phyloP scores from a whole-genome alignment of 2,113 vertebrate genomes.

The Peromyscus polionotus region DNA sequence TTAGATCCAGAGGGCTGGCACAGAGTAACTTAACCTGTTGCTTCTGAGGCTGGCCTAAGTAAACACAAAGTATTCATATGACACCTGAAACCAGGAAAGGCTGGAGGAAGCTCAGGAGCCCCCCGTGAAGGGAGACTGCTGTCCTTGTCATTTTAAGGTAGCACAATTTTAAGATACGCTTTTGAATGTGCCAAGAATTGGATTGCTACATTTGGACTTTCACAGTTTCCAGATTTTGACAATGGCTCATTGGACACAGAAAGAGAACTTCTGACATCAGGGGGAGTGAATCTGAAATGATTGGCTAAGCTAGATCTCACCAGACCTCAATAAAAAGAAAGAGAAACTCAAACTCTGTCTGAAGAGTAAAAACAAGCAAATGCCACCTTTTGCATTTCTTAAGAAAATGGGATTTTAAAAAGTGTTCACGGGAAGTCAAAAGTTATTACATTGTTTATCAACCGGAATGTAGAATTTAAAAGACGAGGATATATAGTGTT shows the following conservation, averaged over 20 bases:
- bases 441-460: constrained; percentile 10
- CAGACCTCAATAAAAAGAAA: fast-evolving
- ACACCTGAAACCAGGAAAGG: neutral
- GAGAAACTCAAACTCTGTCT: constrained; percentile 45
- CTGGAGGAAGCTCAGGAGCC: neutral
- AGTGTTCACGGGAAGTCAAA: neutral
- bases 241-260: constrained; percentile 25
- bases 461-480: constrained; percentile 1
- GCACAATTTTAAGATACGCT: neutral
- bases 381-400: constrained; percentile 51
- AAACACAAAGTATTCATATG: neutral
- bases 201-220: constrained; percentile 8
- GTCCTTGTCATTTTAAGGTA: constrained; percentile 27
- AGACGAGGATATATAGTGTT: neutral
- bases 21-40: constrained; percentile 81
- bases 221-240: constrained; percentile 64
- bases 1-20: constrained; percentile 63
- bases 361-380: constrained; percentile 52
- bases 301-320: neutral
- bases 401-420: constrained; percentile 54
- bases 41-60: constrained; percentile 47
- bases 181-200: constrained; percentile 28
- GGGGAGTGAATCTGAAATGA: neutral
- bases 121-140: neutral
- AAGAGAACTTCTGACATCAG: neutral